A percentile compares a stretch with the other conserved stretches of the same genome.
phyloP scores from a whole-genome alignment of 2,797 vertebrate genomes.

The Sebastes itinus region DNA sequence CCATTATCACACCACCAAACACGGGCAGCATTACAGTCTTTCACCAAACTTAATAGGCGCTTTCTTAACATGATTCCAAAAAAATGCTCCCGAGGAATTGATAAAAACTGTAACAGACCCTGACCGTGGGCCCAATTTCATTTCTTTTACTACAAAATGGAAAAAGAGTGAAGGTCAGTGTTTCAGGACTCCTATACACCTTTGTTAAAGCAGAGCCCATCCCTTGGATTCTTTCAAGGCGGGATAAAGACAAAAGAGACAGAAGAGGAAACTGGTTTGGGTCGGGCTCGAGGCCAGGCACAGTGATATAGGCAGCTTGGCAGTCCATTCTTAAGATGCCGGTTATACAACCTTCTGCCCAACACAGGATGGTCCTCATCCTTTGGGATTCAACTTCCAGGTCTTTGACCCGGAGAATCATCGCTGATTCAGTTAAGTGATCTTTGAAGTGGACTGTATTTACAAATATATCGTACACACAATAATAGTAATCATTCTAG shows the following conservation, averaged over 20 bases:
- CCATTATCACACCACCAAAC: conserved; percentile 66
- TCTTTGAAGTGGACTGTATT: conserved; percentile 68
- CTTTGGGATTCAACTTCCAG: conserved; percentile 68
- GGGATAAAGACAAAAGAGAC: conserved; percentile 36
- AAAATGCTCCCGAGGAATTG: conserved; percentile 23
- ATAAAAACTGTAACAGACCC: conserved; percentile 60
- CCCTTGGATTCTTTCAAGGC: conserved; percentile 45
- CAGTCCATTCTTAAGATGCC: conserved; percentile 69
- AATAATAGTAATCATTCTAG: conserved; percentile 64
- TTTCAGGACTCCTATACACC: conserved; percentile 42
- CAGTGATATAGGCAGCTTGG: conserved; percentile 82
- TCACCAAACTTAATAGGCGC: conserved; percentile 41
- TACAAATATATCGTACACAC: conserved; percentile 78
- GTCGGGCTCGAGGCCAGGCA: conserved; percentile 78
- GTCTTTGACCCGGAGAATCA: conserved; percentile 49
- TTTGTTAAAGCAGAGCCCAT: conserved; percentile 55
- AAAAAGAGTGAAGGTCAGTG: conserved; percentile 49
- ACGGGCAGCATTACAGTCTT: conserved; percentile 66
- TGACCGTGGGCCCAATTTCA: conserved; percentile 38
- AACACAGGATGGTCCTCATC: conserved; percentile 63
- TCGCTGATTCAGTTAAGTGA: conserved; percentile 51
- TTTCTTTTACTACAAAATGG: conserved; percentile 53
- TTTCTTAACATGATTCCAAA: conserved; percentile 30
- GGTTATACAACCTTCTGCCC: conserved; percentile 52
- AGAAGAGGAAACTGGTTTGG: conserved; percentile 44